Evolutionary conservation across 2,797 vertebrate genomes (phyloP).

Genomic region (Borostomias antarcticus): DNA sequence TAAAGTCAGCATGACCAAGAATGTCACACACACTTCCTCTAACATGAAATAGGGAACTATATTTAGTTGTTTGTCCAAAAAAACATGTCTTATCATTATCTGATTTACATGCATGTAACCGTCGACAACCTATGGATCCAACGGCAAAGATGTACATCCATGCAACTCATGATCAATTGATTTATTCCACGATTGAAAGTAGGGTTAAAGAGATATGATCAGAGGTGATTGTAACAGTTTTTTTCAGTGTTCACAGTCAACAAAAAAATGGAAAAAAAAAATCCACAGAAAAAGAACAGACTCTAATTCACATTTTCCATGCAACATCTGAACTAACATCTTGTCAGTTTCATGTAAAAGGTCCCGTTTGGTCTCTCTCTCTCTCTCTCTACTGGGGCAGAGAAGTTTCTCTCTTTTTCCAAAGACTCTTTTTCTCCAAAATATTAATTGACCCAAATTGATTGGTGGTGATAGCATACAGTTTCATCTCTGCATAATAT

Average conservation of each 20-base stretch:
- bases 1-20: constrained; percentile 25
- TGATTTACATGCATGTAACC: constrained; percentile 17
- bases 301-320: constrained; percentile 63
- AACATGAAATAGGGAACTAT: background rate
- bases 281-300: constrained; percentile 52
- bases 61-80: background rate
- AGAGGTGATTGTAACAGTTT: constrained; percentile 52
- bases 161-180: constrained; percentile 70
- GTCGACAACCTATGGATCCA: constrained; percentile 18
- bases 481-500: background rate
- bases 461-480: background rate
- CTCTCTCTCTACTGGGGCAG: constrained; percentile 43
- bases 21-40: constrained; percentile 13
- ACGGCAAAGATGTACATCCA: constrained; percentile 55
- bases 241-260: constrained; percentile 63
- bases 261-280: constrained; percentile 49
- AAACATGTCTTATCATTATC: background rate
- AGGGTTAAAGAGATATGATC: constrained; percentile 65
- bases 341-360: constrained; percentile 48
- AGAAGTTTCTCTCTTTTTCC: constrained; percentile 80
- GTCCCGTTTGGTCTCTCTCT: constrained; percentile 41
- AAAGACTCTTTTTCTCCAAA: constrained; percentile 62
- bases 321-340: constrained; percentile 24
- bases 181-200: constrained; percentile 82
- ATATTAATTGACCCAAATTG: constrained; percentile 18